These are phyloP conservation scores for Leucozona laternaria DNA, from an alignment of 2,888 invertebrate species.

Conservation along the genomic window DNA sequence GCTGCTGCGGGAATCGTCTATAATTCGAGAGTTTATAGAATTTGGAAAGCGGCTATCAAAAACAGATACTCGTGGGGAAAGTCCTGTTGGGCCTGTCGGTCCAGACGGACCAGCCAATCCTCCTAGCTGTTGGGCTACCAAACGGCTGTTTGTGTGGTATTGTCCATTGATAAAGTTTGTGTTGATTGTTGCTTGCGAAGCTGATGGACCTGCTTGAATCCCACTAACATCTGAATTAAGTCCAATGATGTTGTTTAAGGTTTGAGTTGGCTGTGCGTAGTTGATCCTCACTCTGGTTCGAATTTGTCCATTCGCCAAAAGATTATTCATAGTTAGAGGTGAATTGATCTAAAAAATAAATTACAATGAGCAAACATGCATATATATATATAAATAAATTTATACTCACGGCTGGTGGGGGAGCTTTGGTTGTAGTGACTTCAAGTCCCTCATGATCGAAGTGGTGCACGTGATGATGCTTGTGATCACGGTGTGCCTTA, in stretches of 20 bases:
- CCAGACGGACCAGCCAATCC: slow-evolving; percentile 50
- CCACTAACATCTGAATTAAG: slow-evolving; percentile 85
- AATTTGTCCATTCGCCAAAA: slow-evolving; percentile 87
- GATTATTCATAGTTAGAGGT: slow-evolving; percentile 84
- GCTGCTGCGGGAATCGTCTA: slow-evolving; percentile 85
- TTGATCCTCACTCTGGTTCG: slow-evolving; percentile 85
- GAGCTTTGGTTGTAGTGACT: slow-evolving; percentile 85
- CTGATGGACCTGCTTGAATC: slow-evolving; percentile 85
- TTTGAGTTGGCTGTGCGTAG: slow-evolving; percentile 84
- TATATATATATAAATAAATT: neutral
- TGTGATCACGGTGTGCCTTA: slow-evolving; percentile 94
- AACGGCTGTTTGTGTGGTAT: slow-evolving; percentile 85
- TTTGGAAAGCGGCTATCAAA: slow-evolving; percentile 84
- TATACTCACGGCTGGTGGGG: slow-evolving; percentile 82
- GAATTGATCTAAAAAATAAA: slow-evolving; percentile 82
- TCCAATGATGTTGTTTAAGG: slow-evolving; percentile 82
- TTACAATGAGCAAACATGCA: neutral
- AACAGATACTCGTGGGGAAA: slow-evolving; percentile 75
- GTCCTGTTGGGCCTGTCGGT: slow-evolving; percentile 62
- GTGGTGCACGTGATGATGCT: slow-evolving; percentile 93
- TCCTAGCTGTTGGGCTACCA: slow-evolving; percentile 85
- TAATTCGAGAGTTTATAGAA: slow-evolving; percentile 87
- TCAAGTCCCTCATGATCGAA: slow-evolving; percentile 90
- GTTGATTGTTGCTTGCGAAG: slow-evolving; percentile 80
- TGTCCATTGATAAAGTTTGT: slow-evolving; percentile 88